Percentiles rank a stretch among this genome's conserved stretches.
Conservation (phyloP, 1,140 invertebrate species). For the Euura saliciscinereae region DNA sequence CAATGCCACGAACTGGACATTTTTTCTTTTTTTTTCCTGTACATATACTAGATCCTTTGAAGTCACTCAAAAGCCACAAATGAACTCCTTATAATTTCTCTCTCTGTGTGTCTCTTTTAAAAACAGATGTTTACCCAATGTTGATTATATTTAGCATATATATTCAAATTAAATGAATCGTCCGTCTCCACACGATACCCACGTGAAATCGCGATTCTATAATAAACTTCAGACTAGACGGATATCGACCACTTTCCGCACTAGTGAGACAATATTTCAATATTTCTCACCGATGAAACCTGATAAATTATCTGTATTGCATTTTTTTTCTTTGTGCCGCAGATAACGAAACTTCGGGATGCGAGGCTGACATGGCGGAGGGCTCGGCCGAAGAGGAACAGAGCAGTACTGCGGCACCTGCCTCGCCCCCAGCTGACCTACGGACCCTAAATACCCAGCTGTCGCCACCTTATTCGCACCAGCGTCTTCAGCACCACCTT, state of each 20-base stretch:
- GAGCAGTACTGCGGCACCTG: slow-evolving; percentile 59
- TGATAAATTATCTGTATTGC: too few relatives aligned
- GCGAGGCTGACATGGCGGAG: slow-evolving; percentile 62
- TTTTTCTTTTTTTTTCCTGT: neutral
- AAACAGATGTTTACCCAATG: neutral
- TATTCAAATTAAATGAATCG: neutral
- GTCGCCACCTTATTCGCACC: slow-evolving; percentile 53
- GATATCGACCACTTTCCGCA: too few relatives aligned
- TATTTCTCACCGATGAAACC: too few relatives aligned
- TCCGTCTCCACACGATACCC: neutral
- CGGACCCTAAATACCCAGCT: slow-evolving; percentile 57
- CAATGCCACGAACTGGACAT: slow-evolving; percentile 25
- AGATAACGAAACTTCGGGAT: slow-evolving; percentile 59
- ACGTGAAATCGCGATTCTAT: too few relatives aligned
- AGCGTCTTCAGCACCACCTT: slow-evolving; percentile 45
- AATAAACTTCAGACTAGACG: too few relatives aligned
- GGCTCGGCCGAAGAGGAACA: slow-evolving; percentile 62
- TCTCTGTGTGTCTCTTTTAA: neutral
- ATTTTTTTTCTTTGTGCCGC: neutral
- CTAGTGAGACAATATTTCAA: too few relatives aligned
- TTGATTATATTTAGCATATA: slow-evolving; percentile 1
- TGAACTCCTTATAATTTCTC: slow-evolving; percentile 5
- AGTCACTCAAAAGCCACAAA: neutral
- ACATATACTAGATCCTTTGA: neutral
- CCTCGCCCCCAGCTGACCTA: slow-evolving; percentile 58